These are phyloP conservation scores for Micronycteris hirsuta DNA, from an alignment of 2,113 vertebrate species.

Conservation along the genomic window DNA sequence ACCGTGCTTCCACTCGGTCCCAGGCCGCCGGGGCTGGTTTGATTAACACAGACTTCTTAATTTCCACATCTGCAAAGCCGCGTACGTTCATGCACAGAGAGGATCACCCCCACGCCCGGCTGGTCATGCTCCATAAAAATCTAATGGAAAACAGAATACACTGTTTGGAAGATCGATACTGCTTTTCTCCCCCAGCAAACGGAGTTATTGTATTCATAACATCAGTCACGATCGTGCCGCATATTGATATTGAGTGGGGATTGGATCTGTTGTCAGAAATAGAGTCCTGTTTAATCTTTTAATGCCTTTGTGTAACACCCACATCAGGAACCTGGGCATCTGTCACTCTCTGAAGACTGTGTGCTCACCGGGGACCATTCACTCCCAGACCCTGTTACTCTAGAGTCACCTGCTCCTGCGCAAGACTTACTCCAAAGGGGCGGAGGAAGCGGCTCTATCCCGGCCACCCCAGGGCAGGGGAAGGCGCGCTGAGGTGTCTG, in stretches of 20 bases:
- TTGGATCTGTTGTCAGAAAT: neutral
- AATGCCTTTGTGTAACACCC: neutral
- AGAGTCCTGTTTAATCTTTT: neutral
- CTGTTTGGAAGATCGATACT: slow-evolving; percentile 66
- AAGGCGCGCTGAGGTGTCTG: neutral
- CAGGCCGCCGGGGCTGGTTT: neutral
- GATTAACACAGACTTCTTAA: neutral
- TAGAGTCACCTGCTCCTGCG: neutral
- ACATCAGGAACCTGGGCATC: neutral
- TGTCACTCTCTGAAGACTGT: neutral
- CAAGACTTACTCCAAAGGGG: neutral
- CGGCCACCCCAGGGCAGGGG: neutral
- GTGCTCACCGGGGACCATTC: neutral
- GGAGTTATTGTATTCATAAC: slow-evolving; percentile 71
- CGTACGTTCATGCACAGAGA: neutral
- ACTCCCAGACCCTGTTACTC: neutral
- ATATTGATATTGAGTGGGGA: neutral
- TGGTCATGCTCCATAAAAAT: slow-evolving; percentile 64
- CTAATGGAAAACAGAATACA: slow-evolving; percentile 67
- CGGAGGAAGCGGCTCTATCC: neutral
- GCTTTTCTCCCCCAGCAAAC: slow-evolving; percentile 67
- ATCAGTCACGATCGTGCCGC: slow-evolving; percentile 39
- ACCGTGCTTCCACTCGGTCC: slow-evolving; percentile 28
- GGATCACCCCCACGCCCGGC: slow-evolving; percentile 34
- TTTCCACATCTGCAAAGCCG: slow-evolving; percentile 15